Base-by-base conservation (phyloP, 2,888 invertebrate genomes). In the Dermolepida albohirtum region DNA sequence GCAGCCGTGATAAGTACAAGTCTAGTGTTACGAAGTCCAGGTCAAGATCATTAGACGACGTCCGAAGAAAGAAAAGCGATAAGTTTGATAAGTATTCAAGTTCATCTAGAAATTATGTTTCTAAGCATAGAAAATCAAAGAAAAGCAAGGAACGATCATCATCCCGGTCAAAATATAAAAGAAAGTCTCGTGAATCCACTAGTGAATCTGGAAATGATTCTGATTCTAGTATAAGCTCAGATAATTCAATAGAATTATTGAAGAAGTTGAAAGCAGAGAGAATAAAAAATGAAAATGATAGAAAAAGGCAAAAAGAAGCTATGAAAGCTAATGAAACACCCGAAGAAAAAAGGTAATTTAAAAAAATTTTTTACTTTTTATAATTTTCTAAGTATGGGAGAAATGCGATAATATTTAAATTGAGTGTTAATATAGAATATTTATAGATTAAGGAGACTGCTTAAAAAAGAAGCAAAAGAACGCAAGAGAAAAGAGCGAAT, bases 401-500 rank as follows among this genome's bases (percentile, higher is more conserved):
- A 7, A 5, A 11, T 44, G 16, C n/a, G n/a, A 44, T n/a, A 5
- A 11, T 44, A 1, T 44, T 44, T 11, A 5, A 12, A 44, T 44
- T 1, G 12, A 34, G 16, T 12, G 5, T n/a, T 43, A 10, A 17
- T 43, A 22, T 44, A 1, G 34, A 8, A 8, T n/a, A 43, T 14
- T 64, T 70, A 43, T 55, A 76, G 79, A 54, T 71, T 83, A 2
- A 87, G 98, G 16, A 88, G 98, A 49, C 84, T 98, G 47, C 88
- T 88, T 64, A 98, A 98, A 78, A 98, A 98, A 82, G 93, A 95
- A 80, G 92, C 90, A 0, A 98, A 98, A 78, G 96, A 97, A 81
- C 87, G 93, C 1, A 90, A 90, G 70, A 85, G 95, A 0, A 93
- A 96, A 66, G 94, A 96, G 81, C 87, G 95, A 73, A 97, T 97